Evolutionary conservation across 1,140 invertebrate genomes (phyloP), one percentile per base, ranked within the genome.

Genomic region (Pseudobourletiella spinata): DNA sequence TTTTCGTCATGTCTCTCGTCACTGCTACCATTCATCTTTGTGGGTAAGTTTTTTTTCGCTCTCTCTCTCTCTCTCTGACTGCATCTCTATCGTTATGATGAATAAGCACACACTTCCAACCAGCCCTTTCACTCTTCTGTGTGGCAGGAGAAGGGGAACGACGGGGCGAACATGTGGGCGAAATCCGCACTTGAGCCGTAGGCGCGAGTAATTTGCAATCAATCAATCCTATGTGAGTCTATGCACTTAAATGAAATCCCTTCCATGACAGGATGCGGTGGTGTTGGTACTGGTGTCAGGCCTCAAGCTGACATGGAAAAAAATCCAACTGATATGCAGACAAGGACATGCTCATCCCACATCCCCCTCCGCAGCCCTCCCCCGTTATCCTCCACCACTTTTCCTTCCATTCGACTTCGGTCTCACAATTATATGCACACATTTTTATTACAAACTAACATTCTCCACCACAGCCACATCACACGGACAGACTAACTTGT

Each of bases 1-100:
- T 62, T 48, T 44, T 62, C 52, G 57, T 62, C 60, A 62, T 62
- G 60, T 55, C 43, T 32, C 60, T 62, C 43, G 50, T 62, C 60
- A 57, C 60, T 57, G n/a, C 54, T 29, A 61, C 39, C 29, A 57
- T 62, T 57, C 60, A 62, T 46, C 52, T 62, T 26, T 20, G 39
- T 18, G 60, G 60, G 60, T 62, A 57, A 48, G 60, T 28, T 28
- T 22, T 29, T 43, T 1, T 44, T 29, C 22, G 11, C 28, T 14
- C 29, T 29, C 3, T n/a, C 1, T 22, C 14, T 15, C 2, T 16
- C 28, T 24, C 28, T 35, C 30, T 35, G 24, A 25, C 24, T 28
- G 3, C 15, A 18, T 54, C 15, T 56, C n/a, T 56, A 35, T 3
- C 32, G 1, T 28, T 54, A 28, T 14, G 30, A 1, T 11, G 24